Evolutionary conservation across 2,113 vertebrate species (phyloP), one percentile per base, ranked within the genome.

Genomic region (Dunckerocampus dactyliophorus): DNA sequence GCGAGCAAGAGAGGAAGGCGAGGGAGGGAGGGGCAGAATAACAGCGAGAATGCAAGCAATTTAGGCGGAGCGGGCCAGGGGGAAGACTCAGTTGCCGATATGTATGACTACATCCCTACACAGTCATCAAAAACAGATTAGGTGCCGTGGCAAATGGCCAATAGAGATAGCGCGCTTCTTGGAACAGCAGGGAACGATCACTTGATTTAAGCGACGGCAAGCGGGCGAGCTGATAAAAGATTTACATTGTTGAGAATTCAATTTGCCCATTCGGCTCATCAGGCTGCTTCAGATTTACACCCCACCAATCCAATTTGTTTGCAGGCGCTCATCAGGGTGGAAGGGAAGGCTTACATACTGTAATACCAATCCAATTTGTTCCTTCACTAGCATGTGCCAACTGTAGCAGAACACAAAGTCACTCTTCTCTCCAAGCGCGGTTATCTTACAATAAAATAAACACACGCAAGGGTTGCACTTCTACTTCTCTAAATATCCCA

Each of bases 211-310:
- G 88, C 89, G 67, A 81, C 39, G 71, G 89, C 86, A 1, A 64
- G 24, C 43, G 68, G 60, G 73, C 66, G 59, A 90, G 90, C 88
- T 88, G 87, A 88, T 88, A 87, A 91, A 43, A 92, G 89, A 89
- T 91, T 93, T 87, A 89, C 90, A 92, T 92, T 91, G 91, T 84
- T 85, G 90, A 91, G 91, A 93, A 93, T 93, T 92, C 92, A 93
- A 93, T 94, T 94, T 92, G 91, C 84, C 87, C 88, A 88, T 87
- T 84, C 88, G 89, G 85, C 83, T 88, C 82, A 79, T 89, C 79
- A 84, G 87, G 84, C 69, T 49, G 82, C 75, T 62, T 72, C 76
- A 74, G 83, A 88, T 85, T 83, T 84, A 85, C 83, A 87, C 74
- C 34, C 79, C 89, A 88, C 89, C 91, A 88, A 92, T 93, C 92